phyloP scores from a whole-genome alignment of 2,888 invertebrate genomes.

The Itoplectis maculator region DNA sequence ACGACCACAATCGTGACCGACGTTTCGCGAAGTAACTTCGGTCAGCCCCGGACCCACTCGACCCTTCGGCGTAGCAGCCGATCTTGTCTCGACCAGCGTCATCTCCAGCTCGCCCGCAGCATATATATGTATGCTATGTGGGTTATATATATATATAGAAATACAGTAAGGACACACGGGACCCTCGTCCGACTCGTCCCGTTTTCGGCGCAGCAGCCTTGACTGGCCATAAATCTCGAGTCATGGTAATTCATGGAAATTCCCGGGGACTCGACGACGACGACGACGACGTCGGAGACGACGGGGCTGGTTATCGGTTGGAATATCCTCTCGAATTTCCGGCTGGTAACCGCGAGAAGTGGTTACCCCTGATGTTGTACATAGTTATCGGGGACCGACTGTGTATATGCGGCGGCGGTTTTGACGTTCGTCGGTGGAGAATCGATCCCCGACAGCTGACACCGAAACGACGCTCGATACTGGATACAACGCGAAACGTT shows the following conservation, averaged over 20 bases:
- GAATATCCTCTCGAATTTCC: slow-evolving; percentile 68
- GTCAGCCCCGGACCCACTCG: slow-evolving; percentile 14
- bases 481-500: too few relatives aligned
- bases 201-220: neutral
- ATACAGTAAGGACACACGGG: slow-evolving; percentile 10
- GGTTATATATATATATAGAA: slow-evolving; percentile 2
- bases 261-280: slow-evolving; percentile 44
- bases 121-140: too few relatives aligned
- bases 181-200: slow-evolving; percentile 8
- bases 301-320: slow-evolving; percentile 44
- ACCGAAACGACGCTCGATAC: too few relatives aligned
- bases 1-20: slow-evolving; percentile 33
- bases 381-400: neutral
- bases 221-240: slow-evolving; percentile 58
- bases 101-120: neutral
- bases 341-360: slow-evolving; percentile 64
- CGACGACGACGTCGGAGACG: too few relatives aligned
- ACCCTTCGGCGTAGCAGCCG: neutral
- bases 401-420: slow-evolving; percentile 14
- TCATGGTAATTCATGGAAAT: slow-evolving; percentile 71
- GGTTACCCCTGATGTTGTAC: slow-evolving; percentile 37
- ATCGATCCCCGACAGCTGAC: slow-evolving; percentile 45
- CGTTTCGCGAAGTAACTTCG: slow-evolving; percentile 40
- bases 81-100: neutral
- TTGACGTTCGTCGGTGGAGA: slow-evolving; percentile 22